Evolutionary conservation across 2,888 invertebrate genomes (phyloP).

Genomic region (Buathra laborator): DNA sequence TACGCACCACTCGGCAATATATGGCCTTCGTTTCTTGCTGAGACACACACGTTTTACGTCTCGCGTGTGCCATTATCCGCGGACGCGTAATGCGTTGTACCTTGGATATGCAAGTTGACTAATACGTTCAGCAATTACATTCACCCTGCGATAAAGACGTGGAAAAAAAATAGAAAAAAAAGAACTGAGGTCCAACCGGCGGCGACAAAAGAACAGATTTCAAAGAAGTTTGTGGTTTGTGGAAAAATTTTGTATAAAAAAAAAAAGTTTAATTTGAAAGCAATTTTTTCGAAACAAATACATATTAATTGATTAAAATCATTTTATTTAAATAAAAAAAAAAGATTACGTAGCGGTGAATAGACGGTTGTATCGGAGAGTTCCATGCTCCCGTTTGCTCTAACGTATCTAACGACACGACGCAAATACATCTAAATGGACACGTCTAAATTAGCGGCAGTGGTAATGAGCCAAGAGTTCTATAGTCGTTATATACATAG

Average conservation of each 20-base stretch:
- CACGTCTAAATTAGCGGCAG: constrained; percentile 78
- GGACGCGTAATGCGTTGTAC: constrained; percentile 42
- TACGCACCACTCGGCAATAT: constrained; percentile 25
- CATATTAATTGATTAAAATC: background rate
- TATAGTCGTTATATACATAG: constrained; percentile 1
- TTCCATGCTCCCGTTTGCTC: constrained; percentile 62
- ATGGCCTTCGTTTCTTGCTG: constrained; percentile 24
- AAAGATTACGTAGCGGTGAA: background rate
- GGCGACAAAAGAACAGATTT: background rate
- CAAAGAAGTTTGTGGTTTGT: background rate
- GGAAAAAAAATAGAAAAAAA: constrained; percentile 12
- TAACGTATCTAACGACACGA: constrained; percentile 77
- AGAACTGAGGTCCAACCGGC: background rate
- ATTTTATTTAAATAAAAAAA: background rate
- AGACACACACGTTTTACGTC: constrained; percentile 27
- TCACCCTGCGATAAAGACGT: constrained; percentile 4
- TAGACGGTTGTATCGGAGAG: constrained; percentile 36
- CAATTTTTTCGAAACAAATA: background rate
- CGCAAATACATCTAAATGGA: constrained; percentile 76
- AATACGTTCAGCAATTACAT: constrained; percentile 32
- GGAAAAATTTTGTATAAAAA: too few relatives aligned
- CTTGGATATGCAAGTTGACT: constrained; percentile 39
- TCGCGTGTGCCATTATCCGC: constrained; percentile 24
- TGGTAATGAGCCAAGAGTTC: constrained; percentile 72
- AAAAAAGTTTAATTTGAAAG: background rate